phyloP scores from a whole-genome alignment of 2,113 vertebrate genomes.

The Pao palembangensis region DNA sequence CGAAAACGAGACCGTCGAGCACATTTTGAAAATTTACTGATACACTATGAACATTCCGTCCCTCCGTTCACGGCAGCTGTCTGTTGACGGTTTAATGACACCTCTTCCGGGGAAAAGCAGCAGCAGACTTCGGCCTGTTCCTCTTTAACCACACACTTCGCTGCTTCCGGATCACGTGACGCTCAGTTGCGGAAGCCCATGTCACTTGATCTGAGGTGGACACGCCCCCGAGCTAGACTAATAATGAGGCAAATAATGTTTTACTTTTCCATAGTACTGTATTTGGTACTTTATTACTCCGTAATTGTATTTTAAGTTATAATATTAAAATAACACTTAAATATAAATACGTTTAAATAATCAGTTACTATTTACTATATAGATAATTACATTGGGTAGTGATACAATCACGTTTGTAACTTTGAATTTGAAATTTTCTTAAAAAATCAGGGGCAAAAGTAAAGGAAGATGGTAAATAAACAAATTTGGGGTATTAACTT shows the following conservation, averaged over 20 bases:
- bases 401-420: too few relatives aligned
- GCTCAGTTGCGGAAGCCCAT: conserved; percentile 47
- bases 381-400: too few relatives aligned
- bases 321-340: too few relatives aligned
- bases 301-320: too few relatives aligned
- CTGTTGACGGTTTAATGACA: background rate
- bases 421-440: too few relatives aligned
- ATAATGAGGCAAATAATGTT: background rate
- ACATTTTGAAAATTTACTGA: conserved; percentile 44
- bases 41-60: background rate
- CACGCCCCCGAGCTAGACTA: background rate
- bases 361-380: too few relatives aligned
- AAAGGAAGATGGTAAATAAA: too few relatives aligned
- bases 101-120: background rate
- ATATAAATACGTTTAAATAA: too few relatives aligned
- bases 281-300: background rate
- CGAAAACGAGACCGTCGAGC: background rate
- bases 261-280: too few relatives aligned
- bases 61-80: too few relatives aligned
- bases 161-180: conserved; percentile 47
- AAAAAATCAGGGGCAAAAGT: too few relatives aligned
- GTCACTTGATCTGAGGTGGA: conserved; percentile 50
- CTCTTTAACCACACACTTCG: conserved; percentile 17
- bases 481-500: too few relatives aligned
- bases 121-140: background rate